Evolutionary conservation across 2,888 invertebrate species (phyloP), one percentile per base, ranked within the genome.

Genomic region (Nemurella pictetii): DNA sequence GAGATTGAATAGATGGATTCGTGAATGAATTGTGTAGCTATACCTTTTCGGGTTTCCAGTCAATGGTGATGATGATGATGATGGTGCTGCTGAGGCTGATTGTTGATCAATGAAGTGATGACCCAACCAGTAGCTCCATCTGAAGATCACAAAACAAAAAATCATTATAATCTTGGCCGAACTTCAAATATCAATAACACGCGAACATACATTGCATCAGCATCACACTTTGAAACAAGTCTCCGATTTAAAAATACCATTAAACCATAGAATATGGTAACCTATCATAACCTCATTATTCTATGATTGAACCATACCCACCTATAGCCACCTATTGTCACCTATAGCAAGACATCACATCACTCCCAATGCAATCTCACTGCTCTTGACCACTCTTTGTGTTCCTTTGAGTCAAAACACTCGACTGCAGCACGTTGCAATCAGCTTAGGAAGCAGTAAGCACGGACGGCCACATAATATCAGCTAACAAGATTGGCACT

Each of bases 51-150:
- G 25, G 36, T 28, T 26, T 82, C 55, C 28, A 36, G 36, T 28
- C 27, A 26, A 28, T 26, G 81, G 20, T 36, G 81, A 81, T 81
- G 81, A 36, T 82, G 82, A 82, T 82, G 25, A 82, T 72, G 55
- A 55, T 55, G 20, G n/a, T n/a, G n/a, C n/a, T 80, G 80, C 26
- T 78, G 26, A 12, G 5, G 15, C 28, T 28, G 27, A 29, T 9
- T 25, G 78, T 27, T 28, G 78, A n/a, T n/a, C n/a, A n/a, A n/a
- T 26, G 29, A 28, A 28, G 27, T 25, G 75, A 78, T 30, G 78
- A 78, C 55, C 55, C 55, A 55, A 55, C 55, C 55, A 55, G 55
- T 55, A 55, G 55, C 20, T 20, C 15, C 9, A 55, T 55, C 55
- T 55, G 12, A 55, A 55, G n/a, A n/a, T n/a, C 12, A 55, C 55